Percentiles rank a stretch among this genome's conserved stretches.
Conservation (phyloP, 2,888 invertebrate genomes). For the Microctonus hyperodae region DNA sequence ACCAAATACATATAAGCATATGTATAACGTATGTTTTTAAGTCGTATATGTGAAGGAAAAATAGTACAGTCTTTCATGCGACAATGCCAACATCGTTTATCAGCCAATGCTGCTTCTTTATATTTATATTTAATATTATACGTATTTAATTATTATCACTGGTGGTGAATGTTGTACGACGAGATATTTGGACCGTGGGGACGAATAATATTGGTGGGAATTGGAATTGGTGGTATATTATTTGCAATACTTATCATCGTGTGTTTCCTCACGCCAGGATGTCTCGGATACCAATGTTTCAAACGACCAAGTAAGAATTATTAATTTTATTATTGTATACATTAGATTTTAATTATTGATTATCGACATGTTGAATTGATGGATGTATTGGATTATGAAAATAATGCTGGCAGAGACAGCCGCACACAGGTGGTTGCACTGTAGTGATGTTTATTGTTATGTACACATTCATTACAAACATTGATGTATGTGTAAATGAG, state of each 20-base stretch:
- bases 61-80: conserved; percentile 1
- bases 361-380: not conserved
- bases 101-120: not conserved
- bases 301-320: conserved; percentile 53
- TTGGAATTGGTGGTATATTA: conserved; percentile 51
- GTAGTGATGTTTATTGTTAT: not conserved
- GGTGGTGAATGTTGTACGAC: conserved; percentile 60
- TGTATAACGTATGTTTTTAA: not conserved
- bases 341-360: conserved; percentile 5
- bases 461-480: not conserved
- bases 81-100: conserved; percentile 9
- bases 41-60: not conserved
- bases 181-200: conserved; percentile 59
- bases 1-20: too few species aligned
- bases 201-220: conserved; percentile 54
- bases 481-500: not conserved
- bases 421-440: conserved; percentile 2
- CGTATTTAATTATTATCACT: not conserved
- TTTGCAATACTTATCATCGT: conserved; percentile 55
- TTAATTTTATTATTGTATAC: conserved; percentile 1
- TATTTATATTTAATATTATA: not conserved
- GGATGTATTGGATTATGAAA: conserved; percentile 2
- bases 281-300: conserved; percentile 60
- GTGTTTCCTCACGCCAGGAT: conserved; percentile 61
- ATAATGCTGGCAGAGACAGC: not conserved